A percentile compares a stretch with the other conserved stretches of the same genome.
Evolutionary conservation across 2,113 vertebrate genomes (phyloP).

Genomic region (rat (Rattus norvegicus)): DNA sequence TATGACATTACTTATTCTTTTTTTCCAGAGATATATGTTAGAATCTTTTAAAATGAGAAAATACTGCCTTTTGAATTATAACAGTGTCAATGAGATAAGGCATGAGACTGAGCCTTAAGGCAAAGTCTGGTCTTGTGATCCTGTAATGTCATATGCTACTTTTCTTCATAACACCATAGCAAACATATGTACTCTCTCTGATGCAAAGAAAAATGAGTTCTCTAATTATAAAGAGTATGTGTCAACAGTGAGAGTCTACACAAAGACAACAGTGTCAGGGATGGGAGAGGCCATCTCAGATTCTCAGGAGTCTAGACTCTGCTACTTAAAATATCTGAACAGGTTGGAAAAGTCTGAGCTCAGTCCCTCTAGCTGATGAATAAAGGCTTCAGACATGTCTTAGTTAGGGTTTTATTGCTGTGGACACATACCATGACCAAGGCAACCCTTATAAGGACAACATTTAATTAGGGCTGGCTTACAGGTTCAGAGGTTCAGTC

Average conservation of each 20-base stretch:
- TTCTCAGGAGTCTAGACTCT: background rate
- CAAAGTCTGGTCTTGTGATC: background rate
- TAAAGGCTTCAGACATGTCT: background rate
- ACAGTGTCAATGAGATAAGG: background rate
- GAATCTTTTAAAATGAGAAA: background rate
- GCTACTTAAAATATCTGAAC: background rate
- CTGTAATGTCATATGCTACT: background rate
- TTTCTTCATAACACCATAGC: background rate
- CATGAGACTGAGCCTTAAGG: background rate
- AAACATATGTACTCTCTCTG: background rate
- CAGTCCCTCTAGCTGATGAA: background rate
- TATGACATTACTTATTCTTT: slow-evolving; percentile 31
- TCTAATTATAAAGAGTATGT: background rate
- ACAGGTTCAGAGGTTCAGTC: no score
- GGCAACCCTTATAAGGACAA: no score
- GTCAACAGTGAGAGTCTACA: background rate
- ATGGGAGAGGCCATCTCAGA: accelerated
- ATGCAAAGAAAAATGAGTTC: background rate
- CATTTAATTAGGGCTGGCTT: no score
- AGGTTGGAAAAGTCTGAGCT: background rate
- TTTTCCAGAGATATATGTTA: background rate
- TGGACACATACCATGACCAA: no score
- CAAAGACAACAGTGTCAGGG: background rate
- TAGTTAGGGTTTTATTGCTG: no score
- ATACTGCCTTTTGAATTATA: background rate